Base-by-base conservation (phyloP, 2,797 vertebrate species). In the Psittacula echo region DNA sequence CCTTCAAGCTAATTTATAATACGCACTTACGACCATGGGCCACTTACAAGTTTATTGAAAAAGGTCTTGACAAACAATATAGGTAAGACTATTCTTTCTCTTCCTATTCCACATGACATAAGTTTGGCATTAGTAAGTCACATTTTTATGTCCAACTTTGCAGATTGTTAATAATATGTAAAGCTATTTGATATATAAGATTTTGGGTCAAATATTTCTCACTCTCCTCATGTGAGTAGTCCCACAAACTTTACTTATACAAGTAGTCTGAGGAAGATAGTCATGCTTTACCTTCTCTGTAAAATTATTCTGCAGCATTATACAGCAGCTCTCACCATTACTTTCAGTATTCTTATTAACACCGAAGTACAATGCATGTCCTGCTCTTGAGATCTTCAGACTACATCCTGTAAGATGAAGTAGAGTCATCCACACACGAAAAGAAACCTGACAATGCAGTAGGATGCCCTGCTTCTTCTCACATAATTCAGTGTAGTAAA, bases 1-100 rank as follows among this genome's bases (percentile, higher is more conserved):
- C 96, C 95, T 97, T 89, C 53, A 93, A 95, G 92, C 93, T 96
- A 95, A 97, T 97, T 97, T 97, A 97, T 96, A 96, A 95, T 95
- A 94, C 94, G 87, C 67, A 97, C 95, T 94, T 96, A 97, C 89
- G 92, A 93, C 95, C 72, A 80, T 39, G 65, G 88, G 90, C 95
- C 90, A 92, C 85, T 93, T 88, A 85, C n/a, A 87, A 89, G 85
- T 92, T 97, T 90, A 91, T 93, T 96, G 95, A 71, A 84, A 94
- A 88, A 81, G 75, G 34, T 95, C 92, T 95, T 94, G 82, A 93
- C 90, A 96, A 97, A 94, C 50, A 30, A 16, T 82, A 82, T 76
- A 96, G 91, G 80, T 96, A 97, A 92, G 90, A 95, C 90, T 97
- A 89, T 91, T 96, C 88, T 96, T 96, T 90, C 93, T 97, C 95